A percentile compares a stretch with the other conserved stretches of the same genome.
Conservation (phyloP, 2,113 vertebrate genomes). For the Brachypteracias leptosomus region DNA sequence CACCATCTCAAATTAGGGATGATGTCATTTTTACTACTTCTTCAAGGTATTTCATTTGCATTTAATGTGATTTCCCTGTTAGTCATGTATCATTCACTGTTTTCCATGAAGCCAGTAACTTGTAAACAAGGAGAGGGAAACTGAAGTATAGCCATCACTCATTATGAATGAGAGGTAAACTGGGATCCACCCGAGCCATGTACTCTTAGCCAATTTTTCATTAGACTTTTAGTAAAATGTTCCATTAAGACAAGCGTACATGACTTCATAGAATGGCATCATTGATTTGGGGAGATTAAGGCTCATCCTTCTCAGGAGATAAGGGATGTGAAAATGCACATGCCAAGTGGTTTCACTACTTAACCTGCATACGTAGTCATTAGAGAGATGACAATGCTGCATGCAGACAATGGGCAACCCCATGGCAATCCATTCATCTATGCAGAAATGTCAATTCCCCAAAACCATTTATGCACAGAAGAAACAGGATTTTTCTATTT, state of each 20-base stretch:
- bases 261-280: not conserved
- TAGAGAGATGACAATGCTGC: not conserved
- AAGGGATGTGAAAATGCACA: not conserved
- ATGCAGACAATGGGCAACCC: not conserved
- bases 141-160: not conserved
- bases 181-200: not conserved
- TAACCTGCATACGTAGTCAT: not conserved
- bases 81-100: not conserved
- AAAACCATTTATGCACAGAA: not conserved
- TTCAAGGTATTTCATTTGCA: slow-evolving; percentile 14
- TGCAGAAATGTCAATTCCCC: not conserved
- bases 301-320: not conserved
- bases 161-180: not conserved
- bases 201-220: not conserved
- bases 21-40: slow-evolving; percentile 2
- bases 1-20: not conserved
- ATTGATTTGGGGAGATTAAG: not conserved
- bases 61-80: not conserved
- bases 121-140: slow-evolving; percentile 31
- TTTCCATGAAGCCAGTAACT: not conserved
- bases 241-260: not conserved
- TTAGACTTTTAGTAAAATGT: not conserved
- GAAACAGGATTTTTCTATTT: not conserved
- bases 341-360: not conserved
- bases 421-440: not conserved